Percentiles rank a stretch among this genome's conserved stretches.
Evolutionary conservation across 2,113 vertebrate species (phyloP).

Genomic region (Mohoua ochrocephala): DNA sequence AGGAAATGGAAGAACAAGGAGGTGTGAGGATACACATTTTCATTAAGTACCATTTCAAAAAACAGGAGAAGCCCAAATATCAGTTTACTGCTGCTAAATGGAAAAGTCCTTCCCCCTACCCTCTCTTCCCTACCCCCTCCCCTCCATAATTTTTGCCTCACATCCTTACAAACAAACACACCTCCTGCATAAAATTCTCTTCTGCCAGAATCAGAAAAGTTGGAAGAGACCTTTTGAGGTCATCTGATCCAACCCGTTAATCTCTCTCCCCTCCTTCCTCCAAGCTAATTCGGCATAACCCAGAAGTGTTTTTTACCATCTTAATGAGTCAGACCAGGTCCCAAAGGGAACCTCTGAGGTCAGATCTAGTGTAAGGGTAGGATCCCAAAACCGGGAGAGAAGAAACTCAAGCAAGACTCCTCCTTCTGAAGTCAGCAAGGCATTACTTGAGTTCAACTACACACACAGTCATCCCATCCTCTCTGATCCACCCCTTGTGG

Average conservation of each 20-base stretch:
- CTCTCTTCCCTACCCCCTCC: background rate
- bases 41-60: background rate
- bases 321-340: background rate
- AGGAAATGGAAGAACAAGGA: background rate
- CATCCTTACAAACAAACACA: background rate
- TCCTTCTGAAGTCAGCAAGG: background rate
- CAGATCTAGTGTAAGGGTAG: background rate
- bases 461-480: background rate
- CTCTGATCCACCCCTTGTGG: background rate
- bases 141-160: background rate
- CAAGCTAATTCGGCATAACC: background rate
- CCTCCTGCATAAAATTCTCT: background rate
- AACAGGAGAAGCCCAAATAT: background rate
- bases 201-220: background rate
- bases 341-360: background rate
- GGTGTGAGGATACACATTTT: background rate
- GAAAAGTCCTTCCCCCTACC: background rate
- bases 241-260: background rate
- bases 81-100: background rate
- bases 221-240: background rate
- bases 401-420: background rate
- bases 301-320: background rate
- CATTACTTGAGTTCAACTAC: background rate
- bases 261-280: background rate
- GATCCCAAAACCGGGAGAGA: background rate